Evolutionary conservation across 2,797 vertebrate species (phyloP), one percentile per base, ranked within the genome.

Genomic region (Oceanodroma leucorhoa): DNA sequence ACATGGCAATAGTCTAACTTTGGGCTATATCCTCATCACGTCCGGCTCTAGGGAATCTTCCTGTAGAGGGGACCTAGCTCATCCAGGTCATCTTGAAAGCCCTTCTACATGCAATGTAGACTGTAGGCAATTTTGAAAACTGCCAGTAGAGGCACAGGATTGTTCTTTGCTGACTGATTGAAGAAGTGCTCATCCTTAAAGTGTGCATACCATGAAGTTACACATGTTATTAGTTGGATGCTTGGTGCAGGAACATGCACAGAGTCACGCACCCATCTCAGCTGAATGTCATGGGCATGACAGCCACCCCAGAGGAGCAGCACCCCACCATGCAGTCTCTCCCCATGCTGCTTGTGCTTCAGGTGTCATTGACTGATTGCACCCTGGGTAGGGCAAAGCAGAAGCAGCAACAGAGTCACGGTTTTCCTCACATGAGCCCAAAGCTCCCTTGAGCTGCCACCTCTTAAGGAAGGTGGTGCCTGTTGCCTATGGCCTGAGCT

Each of bases 261-360:
- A 51, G n/a, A 48, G 27, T 34, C 43, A 51, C 0, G 2, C 15
- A n/a, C 11, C 3, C 26, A 32, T 30, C 40, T 58, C 81, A 85
- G 17, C 18, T 43, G 51, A 41, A 70, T 53, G 29, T 9, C 36
- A 27, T 14, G 14, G 45, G 16, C 34, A 55, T 27, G 36, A 34
- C 6, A 58, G 14, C 34, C 16, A 30, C 8, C 7, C 9, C 14
- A 0, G 0, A 23, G 38, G 14, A 69, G 30, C 34, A 62, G 5
- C 3, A 5, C 17, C 14, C 13, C 3, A 3, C 26, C 32, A 8
- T 17, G 14, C 10, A 67, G 4, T 11, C 22, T 62, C 30, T 27
- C n/a, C n/a, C 16, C 6, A 15, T 34, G 15, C 7, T 0, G 0
- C 24, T 45, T 77, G 29, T 45, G 16, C 23, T 78, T 67, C 27